These are phyloP conservation scores for Bradypodion ventrale DNA, from an alignment of 2,797 vertebrate genomes.

Conservation along the genomic window DNA sequence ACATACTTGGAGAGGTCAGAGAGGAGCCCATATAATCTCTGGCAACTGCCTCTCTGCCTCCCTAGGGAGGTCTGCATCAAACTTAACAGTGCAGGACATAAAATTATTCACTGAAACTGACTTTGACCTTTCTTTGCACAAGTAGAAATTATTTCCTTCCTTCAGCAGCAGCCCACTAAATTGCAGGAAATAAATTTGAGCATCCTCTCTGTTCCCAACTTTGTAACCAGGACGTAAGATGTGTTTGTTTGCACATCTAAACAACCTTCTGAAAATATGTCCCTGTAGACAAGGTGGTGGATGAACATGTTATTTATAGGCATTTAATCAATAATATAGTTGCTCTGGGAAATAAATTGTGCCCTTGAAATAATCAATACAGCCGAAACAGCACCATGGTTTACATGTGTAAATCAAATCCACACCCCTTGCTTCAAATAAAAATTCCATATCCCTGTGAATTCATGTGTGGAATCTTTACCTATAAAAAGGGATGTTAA, in stretches of 20 bases:
- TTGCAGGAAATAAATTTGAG: not conserved
- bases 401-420: not conserved
- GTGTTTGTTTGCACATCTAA: not conserved
- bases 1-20: not conserved
- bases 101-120: not conserved
- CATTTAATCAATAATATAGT: not conserved
- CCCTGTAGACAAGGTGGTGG: not conserved
- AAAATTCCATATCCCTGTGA: not conserved
- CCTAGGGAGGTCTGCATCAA: not conserved
- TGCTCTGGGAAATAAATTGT: not conserved
- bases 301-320: not conserved
- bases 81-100: not conserved
- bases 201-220: not conserved
- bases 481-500: too few relatives aligned
- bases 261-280: not conserved
- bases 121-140: not conserved
- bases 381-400: not conserved
- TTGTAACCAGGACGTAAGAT: not conserved
- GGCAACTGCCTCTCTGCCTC: not conserved
- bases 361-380: not conserved
- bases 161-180: not conserved
- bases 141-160: not conserved
- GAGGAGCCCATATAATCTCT: not conserved
- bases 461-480: not conserved
- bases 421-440: not conserved